Conservation (phyloP, 2,888 invertebrate genomes). For the Eilema sororculum region DNA sequence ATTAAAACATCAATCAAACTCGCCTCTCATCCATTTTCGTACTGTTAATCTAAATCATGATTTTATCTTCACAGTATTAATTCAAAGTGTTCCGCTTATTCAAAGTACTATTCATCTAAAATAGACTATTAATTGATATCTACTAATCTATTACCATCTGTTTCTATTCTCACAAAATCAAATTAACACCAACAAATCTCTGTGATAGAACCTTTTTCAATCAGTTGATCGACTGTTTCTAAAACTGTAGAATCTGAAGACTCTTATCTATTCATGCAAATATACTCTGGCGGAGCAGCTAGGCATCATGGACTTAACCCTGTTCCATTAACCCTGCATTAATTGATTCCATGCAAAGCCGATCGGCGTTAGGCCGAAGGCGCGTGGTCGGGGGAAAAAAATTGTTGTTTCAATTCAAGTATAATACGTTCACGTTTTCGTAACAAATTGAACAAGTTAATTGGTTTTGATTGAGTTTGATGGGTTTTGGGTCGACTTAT, state of each 20-base stretch:
- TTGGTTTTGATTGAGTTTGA: constrained; percentile 11
- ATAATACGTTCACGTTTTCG: constrained; percentile 2
- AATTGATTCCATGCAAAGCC: constrained; percentile 48
- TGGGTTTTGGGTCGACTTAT: neutral
- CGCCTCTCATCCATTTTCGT: neutral
- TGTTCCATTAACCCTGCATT: constrained; percentile 50
- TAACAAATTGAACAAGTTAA: constrained; percentile 5
- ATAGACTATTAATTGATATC: neutral
- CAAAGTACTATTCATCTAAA: neutral
- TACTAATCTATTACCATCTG: neutral
- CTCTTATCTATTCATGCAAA: constrained; percentile 52
- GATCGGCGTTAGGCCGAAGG: constrained; percentile 35
- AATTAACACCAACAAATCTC: constrained; percentile 6
- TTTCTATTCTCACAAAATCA: neutral
- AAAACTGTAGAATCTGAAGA: constrained; percentile 39
- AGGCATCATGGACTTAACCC: constrained; percentile 43
- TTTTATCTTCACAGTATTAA: neutral
- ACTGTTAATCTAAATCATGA: neutral
- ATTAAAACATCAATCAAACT: neutral
- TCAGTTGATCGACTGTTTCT: constrained; percentile 23
- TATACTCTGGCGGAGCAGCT: constrained; percentile 40
- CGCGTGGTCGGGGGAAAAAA: constrained; percentile 32
- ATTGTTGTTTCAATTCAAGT: neutral
- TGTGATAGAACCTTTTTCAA: constrained; percentile 30
- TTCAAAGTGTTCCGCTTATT: neutral